These are phyloP conservation scores for Drosophila carrolli DNA, from an alignment of 1,140 invertebrate genomes.

Conservation along the genomic window DNA sequence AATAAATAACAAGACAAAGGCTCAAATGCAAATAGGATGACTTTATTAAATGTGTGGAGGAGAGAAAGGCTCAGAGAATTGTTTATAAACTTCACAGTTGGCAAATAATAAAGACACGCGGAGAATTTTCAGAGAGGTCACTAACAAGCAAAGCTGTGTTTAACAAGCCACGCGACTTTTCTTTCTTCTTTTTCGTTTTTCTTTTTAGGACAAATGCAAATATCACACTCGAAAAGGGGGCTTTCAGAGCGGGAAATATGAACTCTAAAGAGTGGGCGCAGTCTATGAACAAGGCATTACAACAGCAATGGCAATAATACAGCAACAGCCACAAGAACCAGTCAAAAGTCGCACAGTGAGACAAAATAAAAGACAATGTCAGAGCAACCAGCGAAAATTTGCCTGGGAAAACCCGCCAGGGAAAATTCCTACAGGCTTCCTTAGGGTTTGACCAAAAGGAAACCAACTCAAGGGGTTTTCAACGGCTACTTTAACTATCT, in stretches of 20 bases:
- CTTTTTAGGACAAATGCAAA: slow-evolving; percentile 70
- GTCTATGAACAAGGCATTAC: slow-evolving; percentile 48
- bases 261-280: slow-evolving; percentile 49
- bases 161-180: slow-evolving; percentile 58
- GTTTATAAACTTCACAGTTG: slow-evolving; percentile 42
- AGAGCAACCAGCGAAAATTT: neutral
- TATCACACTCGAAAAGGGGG: slow-evolving; percentile 51
- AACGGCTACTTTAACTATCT: neutral
- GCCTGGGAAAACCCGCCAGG: neutral
- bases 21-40: slow-evolving; percentile 80
- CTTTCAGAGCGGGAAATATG: slow-evolving; percentile 19
- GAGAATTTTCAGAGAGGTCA: neutral
- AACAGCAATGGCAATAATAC: slow-evolving; percentile 20
- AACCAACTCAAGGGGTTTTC: neutral
- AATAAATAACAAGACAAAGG: slow-evolving; percentile 78
- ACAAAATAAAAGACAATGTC: neutral
- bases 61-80: neutral
- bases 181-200: slow-evolving; percentile 8
- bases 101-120: slow-evolving; percentile 36
- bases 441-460: neutral
- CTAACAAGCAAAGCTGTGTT: slow-evolving; percentile 30
- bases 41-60: slow-evolving; percentile 63
- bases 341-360: slow-evolving; percentile 29
- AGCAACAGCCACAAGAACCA: slow-evolving; percentile 8
- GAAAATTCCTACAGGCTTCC: neutral